Base-by-base conservation (phyloP, 1,140 invertebrate genomes). In the Trachymyrmex septentrionalis region DNA sequence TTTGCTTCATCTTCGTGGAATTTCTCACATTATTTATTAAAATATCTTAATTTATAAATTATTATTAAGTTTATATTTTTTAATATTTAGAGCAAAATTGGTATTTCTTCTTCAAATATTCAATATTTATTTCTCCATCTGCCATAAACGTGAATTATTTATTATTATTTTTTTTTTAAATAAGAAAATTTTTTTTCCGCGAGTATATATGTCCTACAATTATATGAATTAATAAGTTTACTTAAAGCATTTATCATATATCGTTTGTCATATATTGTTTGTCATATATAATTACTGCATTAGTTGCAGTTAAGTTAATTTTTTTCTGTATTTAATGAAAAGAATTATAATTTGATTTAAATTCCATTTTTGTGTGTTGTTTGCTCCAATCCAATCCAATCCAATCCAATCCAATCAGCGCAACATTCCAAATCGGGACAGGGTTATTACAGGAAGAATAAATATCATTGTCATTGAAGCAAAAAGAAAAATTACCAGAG, bases 11-110 rank as follows among this genome's bases (percentile, higher is more conserved):
- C 2, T 16, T 73, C 0, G 12, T 21, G 19, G 1, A 21, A 73
- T 14, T 57, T 73, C 0, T 14, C n/a, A 4, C n/a, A 50, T 73
- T 21, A 73, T 73, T 57, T 34, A n/a, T 72, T 4, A 72, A 73
- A 73, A 57, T 73, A 2, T 34, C 2, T 57, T 16, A 14, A 57
- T 50, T 71, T 0, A 34, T 30, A 14, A 55, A 55, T 72, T 53
- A 30, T 38, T 24, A 48, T 19, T 19, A 66, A 34, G 10, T 73
- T 73, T 57, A 6, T 44, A 10, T 44, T 10, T 16, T 72, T 55
- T n/a, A 72, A 55, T n/a, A 19, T 38, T 5, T 44, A 0, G 0
- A 34, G 27, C 3, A 12, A 73, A 57, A 73, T 55, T n/a, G 3
- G 14, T 73, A 73, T 34, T 73, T 57, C 24, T 53, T 50, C 16